Percentiles rank a stretch among this genome's conserved stretches.
phyloP scores from a whole-genome alignment of 2,888 invertebrate species.

The Cosmorhoe ocellata region DNA sequence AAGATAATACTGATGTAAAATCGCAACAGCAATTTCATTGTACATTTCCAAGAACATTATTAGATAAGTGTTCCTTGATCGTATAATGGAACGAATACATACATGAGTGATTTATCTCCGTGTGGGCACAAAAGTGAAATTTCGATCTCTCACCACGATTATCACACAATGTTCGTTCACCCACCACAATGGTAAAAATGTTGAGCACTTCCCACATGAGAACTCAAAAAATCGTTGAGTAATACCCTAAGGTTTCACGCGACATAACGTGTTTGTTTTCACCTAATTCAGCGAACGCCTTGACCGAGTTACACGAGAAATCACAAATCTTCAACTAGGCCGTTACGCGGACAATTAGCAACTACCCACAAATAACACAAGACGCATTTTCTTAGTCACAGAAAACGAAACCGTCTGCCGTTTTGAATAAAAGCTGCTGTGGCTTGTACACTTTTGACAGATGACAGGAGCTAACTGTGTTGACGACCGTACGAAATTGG shows the following conservation, averaged over 20 bases:
- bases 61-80: slow-evolving; percentile 17
- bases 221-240: slow-evolving; percentile 52
- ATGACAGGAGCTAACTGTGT: slow-evolving; percentile 45
- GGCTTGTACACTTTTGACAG: slow-evolving; percentile 45
- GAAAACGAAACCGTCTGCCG: slow-evolving; percentile 23
- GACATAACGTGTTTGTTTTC: slow-evolving; percentile 55
- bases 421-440: slow-evolving; percentile 37
- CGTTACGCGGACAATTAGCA: slow-evolving; percentile 35
- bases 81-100: slow-evolving; percentile 30
- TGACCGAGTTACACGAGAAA: slow-evolving; percentile 56
- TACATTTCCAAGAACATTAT: slow-evolving; percentile 27
- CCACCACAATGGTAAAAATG: slow-evolving; percentile 46
- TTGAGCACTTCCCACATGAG: slow-evolving; percentile 64
- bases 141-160: slow-evolving; percentile 66
- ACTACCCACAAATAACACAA: slow-evolving; percentile 46
- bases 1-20: slow-evolving; percentile 25
- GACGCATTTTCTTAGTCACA: slow-evolving; percentile 24
- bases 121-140: slow-evolving; percentile 68
- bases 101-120: slow-evolving; percentile 43
- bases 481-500: slow-evolving; percentile 47
- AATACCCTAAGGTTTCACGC: slow-evolving; percentile 51
- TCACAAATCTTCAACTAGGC: slow-evolving; percentile 39
- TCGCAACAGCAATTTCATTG: slow-evolving; percentile 24
- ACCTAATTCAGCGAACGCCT: slow-evolving; percentile 56
- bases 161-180: slow-evolving; percentile 56